These are phyloP conservation scores for Lacerta agilis DNA, from an alignment of 2,797 vertebrate species.

Conservation along the genomic window DNA sequence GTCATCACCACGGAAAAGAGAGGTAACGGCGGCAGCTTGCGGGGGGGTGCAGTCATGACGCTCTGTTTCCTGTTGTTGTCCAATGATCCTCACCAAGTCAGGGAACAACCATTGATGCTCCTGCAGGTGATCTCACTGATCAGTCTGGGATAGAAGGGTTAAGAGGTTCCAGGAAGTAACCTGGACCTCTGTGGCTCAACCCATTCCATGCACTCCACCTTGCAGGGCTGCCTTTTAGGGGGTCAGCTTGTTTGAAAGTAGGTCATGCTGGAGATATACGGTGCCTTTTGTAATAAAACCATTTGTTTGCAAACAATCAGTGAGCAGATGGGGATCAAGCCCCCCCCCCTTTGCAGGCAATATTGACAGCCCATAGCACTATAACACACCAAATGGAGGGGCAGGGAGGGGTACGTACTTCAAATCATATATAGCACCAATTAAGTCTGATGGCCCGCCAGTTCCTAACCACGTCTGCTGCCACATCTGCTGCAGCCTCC, in stretches of 20 bases:
- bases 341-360: background rate
- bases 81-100: no score
- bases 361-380: background rate
- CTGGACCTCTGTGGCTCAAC: no score
- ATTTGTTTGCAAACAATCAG: background rate
- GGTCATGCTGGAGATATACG: background rate
- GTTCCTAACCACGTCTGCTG: background rate
- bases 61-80: no score
- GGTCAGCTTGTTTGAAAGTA: background rate
- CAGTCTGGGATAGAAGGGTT: no score
- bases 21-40: constrained; percentile 78
- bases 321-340: background rate
- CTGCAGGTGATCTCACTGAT: background rate
- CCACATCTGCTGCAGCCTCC: background rate
- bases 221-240: background rate
- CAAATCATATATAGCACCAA: background rate
- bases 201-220: no score
- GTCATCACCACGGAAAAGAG: constrained; percentile 94
- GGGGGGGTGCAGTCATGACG: background rate
- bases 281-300: background rate
- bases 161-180: no score
- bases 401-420: background rate
- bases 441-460: background rate
- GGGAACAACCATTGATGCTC: background rate
- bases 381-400: background rate